Evolutionary conservation across 2,797 vertebrate species (phyloP), one percentile per base, ranked within the genome.

Genomic region (Gymnothorax reevesii): DNA sequence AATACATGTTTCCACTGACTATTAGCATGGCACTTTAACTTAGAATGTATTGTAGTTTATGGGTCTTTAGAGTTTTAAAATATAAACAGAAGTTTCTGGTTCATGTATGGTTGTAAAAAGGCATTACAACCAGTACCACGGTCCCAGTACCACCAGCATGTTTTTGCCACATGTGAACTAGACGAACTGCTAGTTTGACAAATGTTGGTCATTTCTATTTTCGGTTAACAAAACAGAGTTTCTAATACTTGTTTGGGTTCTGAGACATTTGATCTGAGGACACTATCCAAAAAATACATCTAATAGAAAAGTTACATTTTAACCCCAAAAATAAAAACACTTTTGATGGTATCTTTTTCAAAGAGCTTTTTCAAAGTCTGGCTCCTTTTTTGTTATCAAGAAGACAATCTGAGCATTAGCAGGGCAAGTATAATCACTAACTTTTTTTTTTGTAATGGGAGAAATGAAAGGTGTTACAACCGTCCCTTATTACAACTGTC

Each of bases 181-280:
- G 33, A 42, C 33, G 33, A 2, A 83, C n/a, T 33, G 82, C 82
- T 59, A 83, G 82, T 33, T 83, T 83, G 82, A 59, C 82, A 69
- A 15, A 25, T 83, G 25, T 83, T 60, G 27, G 82, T 57, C 1
- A 83, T 59, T 83, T 83, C 57, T 60, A 59, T 60, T 83, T 83
- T 83, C 33, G 60, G 82, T 57, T 33, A 25, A 59, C 82, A 83
- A 83, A 83, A 83, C 82, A 60, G 55, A 27, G 15, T 27, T 83
- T 27, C 22, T 60, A 83, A 83, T 60, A 83, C 55, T 83, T 59
- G 82, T 83, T 83, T 83, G 55, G 82, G 60, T 83, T 83, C 82
- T 17, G 59, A 59, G 82, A 83, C 55, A 83, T 60, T 83, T 83
- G 55, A 60, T 59, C 55, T 59, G 9, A 83, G 55, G 82, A 83